Evolutionary conservation across 2,113 vertebrate species (phyloP).

Genomic region (Tonatia bakeri): DNA sequence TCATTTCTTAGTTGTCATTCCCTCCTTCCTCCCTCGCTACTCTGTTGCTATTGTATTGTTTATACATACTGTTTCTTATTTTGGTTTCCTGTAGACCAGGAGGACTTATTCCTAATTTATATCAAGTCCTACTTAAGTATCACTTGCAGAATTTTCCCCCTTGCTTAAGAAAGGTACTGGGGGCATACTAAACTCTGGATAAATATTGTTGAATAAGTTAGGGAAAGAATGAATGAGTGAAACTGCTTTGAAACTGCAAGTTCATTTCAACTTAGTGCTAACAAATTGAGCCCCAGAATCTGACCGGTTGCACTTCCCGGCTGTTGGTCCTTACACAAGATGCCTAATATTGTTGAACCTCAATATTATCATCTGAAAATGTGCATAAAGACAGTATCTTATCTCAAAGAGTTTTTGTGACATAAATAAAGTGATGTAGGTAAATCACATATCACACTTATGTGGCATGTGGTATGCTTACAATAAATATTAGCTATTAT

Average conservation of each 20-base stretch:
- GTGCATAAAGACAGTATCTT: neutral
- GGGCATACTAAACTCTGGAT: neutral
- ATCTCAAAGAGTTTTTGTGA: neutral
- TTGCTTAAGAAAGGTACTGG: neutral
- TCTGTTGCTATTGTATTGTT: neutral
- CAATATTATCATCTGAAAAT: neutral
- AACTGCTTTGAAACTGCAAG: neutral
- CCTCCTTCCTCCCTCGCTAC: neutral
- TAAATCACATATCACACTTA: neutral
- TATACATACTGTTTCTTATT: neutral
- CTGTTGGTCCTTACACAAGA: neutral
- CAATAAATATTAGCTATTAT: neutral
- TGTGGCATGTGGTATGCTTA: neutral
- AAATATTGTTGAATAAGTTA: neutral
- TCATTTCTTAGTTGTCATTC: neutral
- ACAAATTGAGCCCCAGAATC: neutral
- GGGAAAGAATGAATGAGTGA: neutral
- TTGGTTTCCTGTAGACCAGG: neutral
- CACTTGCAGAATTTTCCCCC: neutral
- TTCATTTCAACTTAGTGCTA: neutral
- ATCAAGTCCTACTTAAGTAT: neutral
- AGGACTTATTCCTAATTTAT: neutral
- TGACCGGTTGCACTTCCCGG: neutral
- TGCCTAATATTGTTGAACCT: neutral
- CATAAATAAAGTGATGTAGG: too few species aligned